These are phyloP conservation scores for Latrodectus geometricus DNA, from an alignment of 1,140 invertebrate species.

Conservation along the genomic window DNA sequence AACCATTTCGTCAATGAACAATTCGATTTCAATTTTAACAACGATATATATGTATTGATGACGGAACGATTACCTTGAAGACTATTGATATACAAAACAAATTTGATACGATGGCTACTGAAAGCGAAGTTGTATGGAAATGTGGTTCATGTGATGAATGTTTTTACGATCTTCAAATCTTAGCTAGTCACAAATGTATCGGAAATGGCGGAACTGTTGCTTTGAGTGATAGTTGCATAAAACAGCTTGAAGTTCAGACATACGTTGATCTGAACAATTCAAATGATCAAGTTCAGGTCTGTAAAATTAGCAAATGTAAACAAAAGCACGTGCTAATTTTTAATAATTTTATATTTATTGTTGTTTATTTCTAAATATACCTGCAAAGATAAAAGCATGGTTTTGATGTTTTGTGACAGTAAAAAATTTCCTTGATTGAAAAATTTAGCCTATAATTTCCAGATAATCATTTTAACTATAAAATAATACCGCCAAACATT, in stretches of 20 bases:
- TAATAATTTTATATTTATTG: not conserved
- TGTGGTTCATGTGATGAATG: slow-evolving; percentile 58
- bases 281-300: slow-evolving; percentile 51
- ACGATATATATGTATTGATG: slow-evolving; percentile 47
- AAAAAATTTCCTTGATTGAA: no score
- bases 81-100: slow-evolving; percentile 47
- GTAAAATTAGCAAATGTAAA: slow-evolving; percentile 36
- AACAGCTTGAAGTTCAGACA: slow-evolving; percentile 47
- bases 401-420: no score
- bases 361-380: no score
- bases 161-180: slow-evolving; percentile 54
- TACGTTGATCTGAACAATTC: slow-evolving; percentile 47
- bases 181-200: slow-evolving; percentile 59
- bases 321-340: slow-evolving; percentile 49
- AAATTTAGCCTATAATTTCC: no score
- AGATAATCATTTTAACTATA: no score
- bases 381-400: no score
- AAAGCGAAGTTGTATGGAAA: slow-evolving; percentile 55
- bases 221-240: slow-evolving; percentile 42
- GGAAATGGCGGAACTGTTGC: slow-evolving; percentile 38
- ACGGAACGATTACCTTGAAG: slow-evolving; percentile 41
- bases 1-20: not conserved
- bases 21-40: slow-evolving; percentile 43
- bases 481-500: no score
- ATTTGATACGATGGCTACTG: slow-evolving; percentile 57